phyloP scores from a whole-genome alignment of 2,888 invertebrate genomes.

The Zaprionus obscuricornis region DNA sequence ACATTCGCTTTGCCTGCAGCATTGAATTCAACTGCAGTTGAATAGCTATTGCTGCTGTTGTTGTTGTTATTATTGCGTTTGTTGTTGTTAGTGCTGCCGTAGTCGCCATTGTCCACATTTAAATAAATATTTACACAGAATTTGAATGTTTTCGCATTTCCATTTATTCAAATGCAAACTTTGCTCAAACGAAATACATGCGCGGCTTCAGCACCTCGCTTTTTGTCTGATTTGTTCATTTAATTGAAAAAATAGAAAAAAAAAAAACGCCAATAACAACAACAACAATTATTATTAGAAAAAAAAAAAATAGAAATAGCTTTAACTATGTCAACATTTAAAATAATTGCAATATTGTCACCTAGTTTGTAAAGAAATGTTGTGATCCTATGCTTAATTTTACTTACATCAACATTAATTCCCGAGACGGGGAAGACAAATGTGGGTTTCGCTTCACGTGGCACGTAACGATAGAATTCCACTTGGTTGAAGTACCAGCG shows the following conservation, averaged over 20 bases:
- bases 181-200: conserved; percentile 32
- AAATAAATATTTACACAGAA: conserved; percentile 75
- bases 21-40: background rate
- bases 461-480: conserved; percentile 87
- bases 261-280: background rate
- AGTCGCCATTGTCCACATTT: conserved; percentile 66
- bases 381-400: conserved; percentile 46
- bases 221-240: conserved; percentile 49
- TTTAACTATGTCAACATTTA: background rate
- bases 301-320: no score
- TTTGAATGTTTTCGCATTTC: conserved; percentile 69
- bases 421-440: conserved; percentile 85
- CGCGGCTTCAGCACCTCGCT: conserved; percentile 1
- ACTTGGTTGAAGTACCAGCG: conserved; percentile 87
- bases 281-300: no score
- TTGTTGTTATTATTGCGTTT: conserved; percentile 12
- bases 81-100: conserved; percentile 28
- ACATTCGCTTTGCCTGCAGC: conserved; percentile 32
- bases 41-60: conserved; percentile 12
- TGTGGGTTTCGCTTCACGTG: conserved; percentile 85
- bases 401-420: conserved; percentile 86
- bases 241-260: conserved; percentile 50
- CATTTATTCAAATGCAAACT: conserved; percentile 58
- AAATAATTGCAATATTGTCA: conserved; percentile 9
- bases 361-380: background rate